Percentiles rank a stretch among this genome's conserved stretches.
Conservation (phyloP, 2,888 invertebrate species). For the Erebia ligea region DNA sequence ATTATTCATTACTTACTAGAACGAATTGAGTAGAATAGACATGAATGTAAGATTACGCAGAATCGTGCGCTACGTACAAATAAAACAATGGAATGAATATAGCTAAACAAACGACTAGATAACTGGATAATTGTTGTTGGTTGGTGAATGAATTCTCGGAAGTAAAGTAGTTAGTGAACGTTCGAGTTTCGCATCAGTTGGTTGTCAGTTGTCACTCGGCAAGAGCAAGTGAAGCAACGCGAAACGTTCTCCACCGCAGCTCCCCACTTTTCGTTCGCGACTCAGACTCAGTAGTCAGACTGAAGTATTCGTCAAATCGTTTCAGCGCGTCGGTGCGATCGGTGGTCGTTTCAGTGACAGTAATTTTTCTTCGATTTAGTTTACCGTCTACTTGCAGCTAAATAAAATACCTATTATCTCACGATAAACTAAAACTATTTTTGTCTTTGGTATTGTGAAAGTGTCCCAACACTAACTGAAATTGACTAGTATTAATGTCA, state of each 20-base stretch:
- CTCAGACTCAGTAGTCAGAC: slow-evolving; percentile 23
- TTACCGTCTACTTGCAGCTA: neutral
- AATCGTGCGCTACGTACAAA: slow-evolving; percentile 47
- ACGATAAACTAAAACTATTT: neutral
- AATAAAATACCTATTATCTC: neutral
- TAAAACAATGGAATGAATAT: slow-evolving; percentile 52
- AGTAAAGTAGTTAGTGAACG: slow-evolving; percentile 54
- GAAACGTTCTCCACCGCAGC: slow-evolving; percentile 48
- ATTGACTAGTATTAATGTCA: slow-evolving; percentile 5
- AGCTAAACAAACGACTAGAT: slow-evolving; percentile 54
- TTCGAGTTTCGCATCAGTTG: slow-evolving; percentile 60
- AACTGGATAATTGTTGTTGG: slow-evolving; percentile 61
- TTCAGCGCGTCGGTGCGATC: slow-evolving; percentile 23
- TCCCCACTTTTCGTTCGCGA: slow-evolving; percentile 46
- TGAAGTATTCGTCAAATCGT: slow-evolving; percentile 34
- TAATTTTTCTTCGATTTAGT: neutral
- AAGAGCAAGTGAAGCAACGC: slow-evolving; percentile 26
- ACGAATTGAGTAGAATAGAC: slow-evolving; percentile 38
- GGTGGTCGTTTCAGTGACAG: slow-evolving; percentile 9
- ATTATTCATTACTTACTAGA: slow-evolving; percentile 36
- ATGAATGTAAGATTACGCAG: slow-evolving; percentile 45
- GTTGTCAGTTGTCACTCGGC: slow-evolving; percentile 47
- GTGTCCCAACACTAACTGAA: slow-evolving; percentile 13
- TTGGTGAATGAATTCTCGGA: slow-evolving; percentile 73
- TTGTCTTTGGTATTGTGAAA: slow-evolving; percentile 31